Base-by-base conservation (phyloP, 2,113 vertebrate species). In the Alethe diademata region DNA sequence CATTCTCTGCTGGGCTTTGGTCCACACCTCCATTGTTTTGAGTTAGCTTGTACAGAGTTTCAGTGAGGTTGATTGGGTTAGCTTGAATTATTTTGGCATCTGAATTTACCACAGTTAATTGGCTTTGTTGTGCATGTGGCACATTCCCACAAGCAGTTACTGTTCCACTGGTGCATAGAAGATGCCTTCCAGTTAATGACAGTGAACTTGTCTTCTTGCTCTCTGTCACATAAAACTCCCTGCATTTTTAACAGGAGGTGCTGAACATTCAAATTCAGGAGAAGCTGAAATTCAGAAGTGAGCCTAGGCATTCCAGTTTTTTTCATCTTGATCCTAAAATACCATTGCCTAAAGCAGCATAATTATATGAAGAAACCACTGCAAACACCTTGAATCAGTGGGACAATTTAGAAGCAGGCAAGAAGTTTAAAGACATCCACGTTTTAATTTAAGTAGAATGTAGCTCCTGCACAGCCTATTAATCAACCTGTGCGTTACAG, bases 281-380 rank as follows among this genome's bases (percentile, higher is more conserved):
- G 29, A 5, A 0, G 0, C 72, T 80, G 14, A 83, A 53, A 62
- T 70, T 92, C 35, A 45, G 18, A 88, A 83, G 7, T 83, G n/a
- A 58, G 6, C 23, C 12, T 58, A 47, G 7, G 25, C 25, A 26
- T 69, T 67, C 38, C 72, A 33, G 25, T 75, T 45, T 64, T 92
- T 92, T 88, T 78, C 35, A 24, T 78, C 43, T 61, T 69, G 33
- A 75, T 92, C 14, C 38, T 87, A 50, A 93, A 94, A 75, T 72
- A 72, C 16, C 9, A 2, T 88, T 88, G 29, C 53, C 48, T 61
- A 22, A 64, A 85, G 70, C 60, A n/a, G 12, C 40, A 60, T 82
- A 47, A 45, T 88, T 85, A 35, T 35, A 11, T 75, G 22, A 82
- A 51, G 48, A 51, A 84, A 67, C 18, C 11, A 58, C 1, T 66